Evolutionary conservation across 2,797 vertebrate species (phyloP).

Genomic region (Melanotaenia boesemani): DNA sequence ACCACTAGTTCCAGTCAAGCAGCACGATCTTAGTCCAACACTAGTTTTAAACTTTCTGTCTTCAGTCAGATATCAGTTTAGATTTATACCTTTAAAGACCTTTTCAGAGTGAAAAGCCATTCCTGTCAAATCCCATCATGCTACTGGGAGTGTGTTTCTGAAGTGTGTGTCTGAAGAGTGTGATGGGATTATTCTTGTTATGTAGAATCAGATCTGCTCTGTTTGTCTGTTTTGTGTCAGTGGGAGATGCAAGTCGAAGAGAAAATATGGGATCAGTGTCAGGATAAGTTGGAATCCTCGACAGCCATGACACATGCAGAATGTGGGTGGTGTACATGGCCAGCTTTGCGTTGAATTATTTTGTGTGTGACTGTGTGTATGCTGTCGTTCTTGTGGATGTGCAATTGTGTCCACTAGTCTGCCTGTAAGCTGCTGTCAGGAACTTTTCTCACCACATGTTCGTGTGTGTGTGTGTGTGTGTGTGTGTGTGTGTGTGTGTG

Average conservation of each 20-base stretch:
- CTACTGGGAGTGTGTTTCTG: background rate
- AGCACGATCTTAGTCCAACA: too few relatives aligned
- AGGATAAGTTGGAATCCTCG: constrained; percentile 64
- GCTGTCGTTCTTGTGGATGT: constrained; percentile 26
- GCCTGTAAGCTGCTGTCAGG: constrained; percentile 16
- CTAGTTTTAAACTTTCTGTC: too few relatives aligned
- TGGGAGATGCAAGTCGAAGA: constrained; percentile 51
- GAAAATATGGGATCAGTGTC: constrained; percentile 73
- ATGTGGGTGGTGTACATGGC: constrained; percentile 39
- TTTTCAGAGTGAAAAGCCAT: constrained; percentile 8
- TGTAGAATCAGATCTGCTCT: constrained; percentile 74
- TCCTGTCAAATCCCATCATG: constrained; percentile 36
- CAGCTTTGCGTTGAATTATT: constrained; percentile 32
- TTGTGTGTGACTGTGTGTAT: constrained; percentile 9
- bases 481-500: too few relatives aligned
- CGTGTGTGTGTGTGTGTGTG: too few relatives aligned
- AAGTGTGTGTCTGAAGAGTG: constrained; percentile 22
- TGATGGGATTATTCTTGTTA: constrained; percentile 74
- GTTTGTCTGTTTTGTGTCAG: constrained; percentile 73
- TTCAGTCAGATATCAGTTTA: too few relatives aligned
- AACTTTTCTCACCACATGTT: too few relatives aligned
- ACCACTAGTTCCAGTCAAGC: too few relatives aligned
- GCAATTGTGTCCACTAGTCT: constrained; percentile 20
- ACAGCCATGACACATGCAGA: constrained; percentile 25
- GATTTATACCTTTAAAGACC: constrained; percentile 14